Conservation (phyloP, 1,140 invertebrate species). For the Eurosta solidaginis region DNA sequence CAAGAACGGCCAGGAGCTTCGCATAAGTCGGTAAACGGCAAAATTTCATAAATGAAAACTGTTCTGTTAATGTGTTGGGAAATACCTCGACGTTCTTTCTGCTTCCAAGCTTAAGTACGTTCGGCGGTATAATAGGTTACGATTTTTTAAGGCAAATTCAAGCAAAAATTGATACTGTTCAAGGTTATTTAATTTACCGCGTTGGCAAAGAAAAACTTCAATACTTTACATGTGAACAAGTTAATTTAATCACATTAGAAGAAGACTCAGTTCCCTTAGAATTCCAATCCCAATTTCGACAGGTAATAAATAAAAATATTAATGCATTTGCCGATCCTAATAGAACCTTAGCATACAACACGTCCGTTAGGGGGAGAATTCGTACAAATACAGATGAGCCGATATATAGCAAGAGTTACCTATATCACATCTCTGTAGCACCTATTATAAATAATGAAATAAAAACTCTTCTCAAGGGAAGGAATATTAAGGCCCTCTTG, state of each 20-base stretch:
- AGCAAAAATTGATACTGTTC: not conserved
- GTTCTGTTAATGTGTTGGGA: conserved; percentile 4
- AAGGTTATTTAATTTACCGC: not conserved
- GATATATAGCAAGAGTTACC: too few species aligned
- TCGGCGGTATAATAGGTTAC: conserved; percentile 29
- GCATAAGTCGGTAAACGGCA: conserved; percentile 19
- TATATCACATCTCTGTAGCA: too few species aligned
- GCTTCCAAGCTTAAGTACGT: not conserved
- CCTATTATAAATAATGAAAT: too few species aligned
- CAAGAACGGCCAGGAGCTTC: conserved; percentile 22
- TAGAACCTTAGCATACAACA: conserved; percentile 24
- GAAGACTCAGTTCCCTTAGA: not conserved
- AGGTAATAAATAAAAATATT: not conserved
- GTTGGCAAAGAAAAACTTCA: not conserved
- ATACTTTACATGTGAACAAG: not conserved
- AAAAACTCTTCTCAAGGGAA: too few species aligned
- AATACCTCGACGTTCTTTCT: conserved; percentile 30
- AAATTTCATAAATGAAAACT: conserved; percentile 24
- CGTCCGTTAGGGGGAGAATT: not conserved
- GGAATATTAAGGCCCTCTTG: too few species aligned
- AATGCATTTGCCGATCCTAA: conserved; percentile 29
- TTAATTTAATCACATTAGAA: conserved; percentile 10
- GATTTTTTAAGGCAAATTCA: conserved; percentile 19
- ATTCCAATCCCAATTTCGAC: not conserved
- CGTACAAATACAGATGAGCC: too few species aligned